A percentile compares a stretch with the other conserved stretches of the same genome.
Evolutionary conservation across 2,888 invertebrate species (phyloP).

Genomic region (Coremacera marginata): DNA sequence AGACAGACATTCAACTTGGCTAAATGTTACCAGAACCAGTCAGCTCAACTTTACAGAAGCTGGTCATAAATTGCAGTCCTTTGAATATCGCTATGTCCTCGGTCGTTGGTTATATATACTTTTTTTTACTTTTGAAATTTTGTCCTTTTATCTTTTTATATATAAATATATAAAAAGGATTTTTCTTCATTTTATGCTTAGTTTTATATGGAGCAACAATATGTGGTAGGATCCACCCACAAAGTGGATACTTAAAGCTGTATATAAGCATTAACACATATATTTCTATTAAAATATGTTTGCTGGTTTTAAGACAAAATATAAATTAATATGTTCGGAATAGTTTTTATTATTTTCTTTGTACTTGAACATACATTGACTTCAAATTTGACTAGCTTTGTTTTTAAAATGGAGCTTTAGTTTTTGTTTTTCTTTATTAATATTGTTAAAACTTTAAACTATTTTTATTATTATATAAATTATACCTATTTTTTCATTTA

Average conservation of each 20-base stretch:
- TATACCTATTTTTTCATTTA: too few relatives aligned
- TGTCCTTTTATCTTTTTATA: slow-evolving; percentile 31
- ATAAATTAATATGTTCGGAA: too few relatives aligned
- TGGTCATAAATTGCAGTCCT: slow-evolving; percentile 30
- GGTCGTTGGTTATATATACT: slow-evolving; percentile 47
- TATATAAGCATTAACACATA: neutral
- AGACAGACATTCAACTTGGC: slow-evolving; percentile 29
- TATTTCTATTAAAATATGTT: neutral
- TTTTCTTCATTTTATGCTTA: slow-evolving; percentile 33
- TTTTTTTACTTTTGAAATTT: slow-evolving; percentile 42
- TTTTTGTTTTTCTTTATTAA: too few relatives aligned
- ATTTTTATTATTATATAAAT: too few relatives aligned
- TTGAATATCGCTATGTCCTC: slow-evolving; percentile 24
- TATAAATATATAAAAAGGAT: slow-evolving; percentile 18
- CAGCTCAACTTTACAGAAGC: slow-evolving; percentile 27
- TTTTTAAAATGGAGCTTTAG: too few relatives aligned
- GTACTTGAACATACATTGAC: too few relatives aligned
- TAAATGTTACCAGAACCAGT: neutral
- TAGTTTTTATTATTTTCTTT: too few relatives aligned
- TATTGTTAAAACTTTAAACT: too few relatives aligned
- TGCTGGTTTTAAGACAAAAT: neutral
- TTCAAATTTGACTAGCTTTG: too few relatives aligned
- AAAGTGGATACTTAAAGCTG: slow-evolving; percentile 38
- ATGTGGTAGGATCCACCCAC: slow-evolving; percentile 38
- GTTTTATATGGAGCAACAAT: slow-evolving; percentile 24